Conservation (phyloP, 2,888 invertebrate genomes). For the Hyposoter dolosus region DNA sequence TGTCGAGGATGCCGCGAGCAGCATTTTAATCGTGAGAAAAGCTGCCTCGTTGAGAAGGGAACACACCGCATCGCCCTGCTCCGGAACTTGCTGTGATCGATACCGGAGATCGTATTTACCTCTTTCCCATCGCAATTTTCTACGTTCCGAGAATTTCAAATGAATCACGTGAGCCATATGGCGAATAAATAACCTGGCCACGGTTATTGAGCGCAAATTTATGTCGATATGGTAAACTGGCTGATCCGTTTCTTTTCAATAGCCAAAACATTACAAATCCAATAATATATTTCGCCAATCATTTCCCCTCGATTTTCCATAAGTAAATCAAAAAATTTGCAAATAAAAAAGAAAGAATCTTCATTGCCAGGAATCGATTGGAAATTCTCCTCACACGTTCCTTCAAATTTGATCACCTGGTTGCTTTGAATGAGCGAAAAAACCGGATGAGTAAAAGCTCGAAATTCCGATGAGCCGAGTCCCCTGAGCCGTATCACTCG, state of each 20-base stretch:
- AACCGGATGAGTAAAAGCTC: too few relatives aligned
- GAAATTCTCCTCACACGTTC: too few relatives aligned
- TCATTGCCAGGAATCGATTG: too few relatives aligned
- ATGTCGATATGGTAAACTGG: neutral
- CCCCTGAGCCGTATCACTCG: too few relatives aligned
- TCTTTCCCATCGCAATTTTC: constrained; percentile 64
- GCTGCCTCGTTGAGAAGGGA: constrained; percentile 40
- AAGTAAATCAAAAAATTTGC: neutral
- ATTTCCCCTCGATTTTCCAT: neutral
- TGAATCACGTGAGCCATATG: constrained; percentile 56
- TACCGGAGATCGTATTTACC: constrained; percentile 70
- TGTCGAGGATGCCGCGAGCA: constrained; percentile 59
- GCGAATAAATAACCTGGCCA: constrained; percentile 42
- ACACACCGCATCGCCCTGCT: constrained; percentile 23
- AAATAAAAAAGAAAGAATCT: too few relatives aligned
- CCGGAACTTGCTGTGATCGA: constrained; percentile 65
- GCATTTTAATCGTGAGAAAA: constrained; percentile 66
- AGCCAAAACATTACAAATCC: neutral
- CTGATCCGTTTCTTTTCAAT: neutral
- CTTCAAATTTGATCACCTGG: too few relatives aligned
- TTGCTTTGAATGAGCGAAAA: too few relatives aligned
- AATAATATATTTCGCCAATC: neutral
- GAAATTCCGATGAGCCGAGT: too few relatives aligned
- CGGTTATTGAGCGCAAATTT: constrained; percentile 26
- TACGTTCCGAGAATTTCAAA: constrained; percentile 65